phyloP scores from a whole-genome alignment of 53 echinoderm and acorn worm species.

The Luidia sarsii region DNA sequence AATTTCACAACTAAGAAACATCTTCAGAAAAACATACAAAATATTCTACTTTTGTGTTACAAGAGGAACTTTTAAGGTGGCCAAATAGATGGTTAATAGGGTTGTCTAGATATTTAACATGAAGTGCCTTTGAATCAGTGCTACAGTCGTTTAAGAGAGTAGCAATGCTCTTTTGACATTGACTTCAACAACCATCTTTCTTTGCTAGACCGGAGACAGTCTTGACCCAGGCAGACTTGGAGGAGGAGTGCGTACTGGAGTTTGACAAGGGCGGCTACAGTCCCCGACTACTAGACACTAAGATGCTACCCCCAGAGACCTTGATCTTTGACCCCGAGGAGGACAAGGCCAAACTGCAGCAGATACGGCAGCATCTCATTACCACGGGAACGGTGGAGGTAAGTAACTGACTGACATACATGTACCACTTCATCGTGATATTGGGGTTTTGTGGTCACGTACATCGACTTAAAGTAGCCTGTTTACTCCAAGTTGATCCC shows the following conservation, averaged over 20 bases:
- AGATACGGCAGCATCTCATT: constrained; percentile 71
- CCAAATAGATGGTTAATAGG: too few relatives aligned
- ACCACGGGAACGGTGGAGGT: constrained; percentile 89
- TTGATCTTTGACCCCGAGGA: constrained; percentile 89
- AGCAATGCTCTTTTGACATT: not conserved
- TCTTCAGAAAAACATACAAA: too few relatives aligned
- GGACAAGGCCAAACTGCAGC: constrained; percentile 72
- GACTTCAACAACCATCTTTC: not conserved
- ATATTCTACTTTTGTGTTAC: too few relatives aligned
- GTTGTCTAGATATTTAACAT: too few relatives aligned
- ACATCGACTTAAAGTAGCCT: too few relatives aligned
- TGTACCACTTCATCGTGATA: too few relatives aligned
- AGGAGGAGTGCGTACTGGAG: constrained; percentile 77
- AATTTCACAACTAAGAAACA: too few relatives aligned
- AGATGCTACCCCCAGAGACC: constrained; percentile 75
- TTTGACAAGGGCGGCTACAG: constrained; percentile 84
- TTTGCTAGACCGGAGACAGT: constrained; percentile 66
- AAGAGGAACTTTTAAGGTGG: too few relatives aligned
- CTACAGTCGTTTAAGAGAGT: not conserved
- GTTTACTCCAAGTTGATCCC: too few relatives aligned
- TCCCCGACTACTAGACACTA: constrained; percentile 66
- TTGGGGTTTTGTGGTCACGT: too few relatives aligned
- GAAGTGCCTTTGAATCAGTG: too few relatives aligned
- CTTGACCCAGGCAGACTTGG: constrained; percentile 81
- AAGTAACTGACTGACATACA: too few relatives aligned